Evolutionary conservation across 1,140 invertebrate genomes (phyloP).

Genomic region (Pseudoatta argentina): DNA sequence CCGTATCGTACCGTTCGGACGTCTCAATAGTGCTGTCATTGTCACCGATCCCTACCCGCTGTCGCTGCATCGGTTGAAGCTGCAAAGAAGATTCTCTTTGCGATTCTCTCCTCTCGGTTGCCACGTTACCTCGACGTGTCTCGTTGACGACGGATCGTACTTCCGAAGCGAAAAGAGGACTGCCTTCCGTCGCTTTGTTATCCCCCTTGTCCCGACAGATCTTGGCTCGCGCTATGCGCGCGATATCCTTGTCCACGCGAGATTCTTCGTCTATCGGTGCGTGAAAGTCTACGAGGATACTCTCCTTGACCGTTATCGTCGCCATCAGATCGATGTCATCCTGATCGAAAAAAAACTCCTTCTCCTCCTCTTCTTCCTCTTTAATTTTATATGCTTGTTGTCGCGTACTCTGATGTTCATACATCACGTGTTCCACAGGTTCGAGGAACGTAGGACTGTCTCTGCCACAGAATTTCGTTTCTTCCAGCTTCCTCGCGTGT

Average conservation of each 20-base stretch:
- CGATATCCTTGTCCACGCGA: constrained; percentile 2
- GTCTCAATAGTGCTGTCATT: neutral
- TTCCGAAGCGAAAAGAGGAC: constrained; percentile 29
- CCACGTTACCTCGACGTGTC: constrained; percentile 47
- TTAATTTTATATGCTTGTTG: neutral
- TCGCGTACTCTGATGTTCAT: neutral
- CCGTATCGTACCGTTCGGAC: neutral
- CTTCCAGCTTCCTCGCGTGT: constrained; percentile 22
- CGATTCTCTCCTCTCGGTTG: constrained; percentile 39
- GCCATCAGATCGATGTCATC: neutral
- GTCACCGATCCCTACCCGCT: neutral
- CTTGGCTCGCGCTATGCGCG: neutral
- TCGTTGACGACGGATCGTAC: constrained; percentile 44
- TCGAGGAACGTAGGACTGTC: neutral
- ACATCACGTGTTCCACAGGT: neutral
- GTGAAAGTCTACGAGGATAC: constrained; percentile 30
- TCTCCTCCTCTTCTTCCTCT: neutral
- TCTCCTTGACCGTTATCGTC: neutral
- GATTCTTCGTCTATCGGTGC: constrained; percentile 21
- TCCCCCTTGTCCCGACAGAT: constrained; percentile 19
- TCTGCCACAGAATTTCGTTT: neutral
- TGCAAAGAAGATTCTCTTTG: constrained; percentile 52
- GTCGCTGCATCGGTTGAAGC: neutral
- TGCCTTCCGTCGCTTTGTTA: constrained; percentile 4
- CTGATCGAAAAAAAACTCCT: neutral